phyloP scores from a whole-genome alignment of 1,140 invertebrate genomes.

The Arion vulgaris region DNA sequence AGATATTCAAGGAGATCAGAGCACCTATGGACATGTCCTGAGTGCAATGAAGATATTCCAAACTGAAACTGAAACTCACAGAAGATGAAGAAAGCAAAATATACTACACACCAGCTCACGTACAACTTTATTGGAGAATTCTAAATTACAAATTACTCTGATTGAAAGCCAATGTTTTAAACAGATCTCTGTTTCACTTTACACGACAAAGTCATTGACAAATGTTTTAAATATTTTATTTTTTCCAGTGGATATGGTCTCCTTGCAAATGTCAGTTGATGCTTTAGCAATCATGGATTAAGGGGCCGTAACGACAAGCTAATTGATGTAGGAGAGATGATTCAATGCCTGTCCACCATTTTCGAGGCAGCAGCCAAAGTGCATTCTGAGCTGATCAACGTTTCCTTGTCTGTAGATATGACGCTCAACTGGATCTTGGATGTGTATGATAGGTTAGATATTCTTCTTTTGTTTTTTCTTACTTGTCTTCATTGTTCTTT shows the following conservation, averaged over 20 bases:
- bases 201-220: no score
- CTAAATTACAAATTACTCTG: no score
- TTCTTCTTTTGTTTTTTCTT: background rate
- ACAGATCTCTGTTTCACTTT: no score
- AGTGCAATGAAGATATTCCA: no score
- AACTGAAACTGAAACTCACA: no score
- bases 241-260: conserved; percentile 85
- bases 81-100: no score
- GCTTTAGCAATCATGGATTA: conserved; percentile 92
- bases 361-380: conserved; percentile 84
- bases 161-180: no score
- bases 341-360: conserved; percentile 90
- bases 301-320: conserved; percentile 94
- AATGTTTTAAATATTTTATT: background rate
- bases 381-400: conserved; percentile 71
- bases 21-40: no score
- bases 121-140: no score
- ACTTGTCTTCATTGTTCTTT: no score
- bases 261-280: conserved; percentile 87
- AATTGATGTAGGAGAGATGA: conserved; percentile 96
- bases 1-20: no score
- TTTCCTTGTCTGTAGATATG: conserved; percentile 94
- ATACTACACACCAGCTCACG: no score
- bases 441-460: conserved; percentile 90
- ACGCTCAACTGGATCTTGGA: conserved; percentile 98